Evolutionary conservation across 2,888 invertebrate species (phyloP).

Genomic region (Osmoderma eremita): DNA sequence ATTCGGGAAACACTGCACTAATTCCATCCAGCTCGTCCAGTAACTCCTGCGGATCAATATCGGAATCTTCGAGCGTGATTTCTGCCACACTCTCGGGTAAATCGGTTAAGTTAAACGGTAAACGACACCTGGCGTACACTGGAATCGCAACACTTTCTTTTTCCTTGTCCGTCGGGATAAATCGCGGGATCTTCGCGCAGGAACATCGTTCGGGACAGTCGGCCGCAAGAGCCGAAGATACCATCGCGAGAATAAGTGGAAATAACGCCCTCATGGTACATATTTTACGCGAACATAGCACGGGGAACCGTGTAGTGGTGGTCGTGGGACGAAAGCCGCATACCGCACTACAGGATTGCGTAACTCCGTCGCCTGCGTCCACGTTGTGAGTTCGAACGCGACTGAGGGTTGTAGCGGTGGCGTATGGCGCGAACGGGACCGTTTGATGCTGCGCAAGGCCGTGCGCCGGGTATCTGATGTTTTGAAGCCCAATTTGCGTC

Average conservation of each 20-base stretch:
- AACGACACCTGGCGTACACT: constrained; percentile 40
- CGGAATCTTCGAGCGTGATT: constrained; percentile 46
- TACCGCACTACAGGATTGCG: not conserved
- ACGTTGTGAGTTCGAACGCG: constrained; percentile 20
- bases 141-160: not conserved
- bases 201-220: constrained; percentile 57
- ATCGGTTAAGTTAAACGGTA: constrained; percentile 45
- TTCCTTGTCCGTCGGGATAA: constrained; percentile 36
- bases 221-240: constrained; percentile 52
- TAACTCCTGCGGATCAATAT: constrained; percentile 50
- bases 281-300: constrained; percentile 39
- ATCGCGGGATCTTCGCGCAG: constrained; percentile 53
- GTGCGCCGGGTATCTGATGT: constrained; percentile 12
- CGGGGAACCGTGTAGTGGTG: constrained; percentile 3
- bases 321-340: constrained; percentile 29
- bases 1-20: constrained; percentile 47
- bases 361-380: constrained; percentile 8
- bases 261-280: constrained; percentile 56
- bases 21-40: constrained; percentile 49
- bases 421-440: constrained; percentile 10
- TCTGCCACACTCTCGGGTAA: constrained; percentile 42
- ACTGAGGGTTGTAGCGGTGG: constrained; percentile 29
- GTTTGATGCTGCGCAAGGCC: constrained; percentile 37
- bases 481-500: not conserved
- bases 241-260: constrained; percentile 56